phyloP scores from a whole-genome alignment of 2,113 vertebrate species.

The Ceuthmochares aereus region DNA sequence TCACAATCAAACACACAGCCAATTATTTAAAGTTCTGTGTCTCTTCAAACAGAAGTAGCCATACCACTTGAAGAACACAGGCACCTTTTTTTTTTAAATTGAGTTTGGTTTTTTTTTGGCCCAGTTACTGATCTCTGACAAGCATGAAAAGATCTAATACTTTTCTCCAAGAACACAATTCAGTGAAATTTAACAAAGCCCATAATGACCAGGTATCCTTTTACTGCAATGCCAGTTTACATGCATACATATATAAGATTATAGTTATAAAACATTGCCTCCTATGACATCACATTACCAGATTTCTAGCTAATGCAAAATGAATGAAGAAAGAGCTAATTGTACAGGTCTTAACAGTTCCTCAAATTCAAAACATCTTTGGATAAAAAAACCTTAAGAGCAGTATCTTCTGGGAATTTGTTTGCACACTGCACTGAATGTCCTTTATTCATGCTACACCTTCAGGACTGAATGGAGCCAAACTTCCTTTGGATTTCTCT shows the following conservation, averaged over 20 bases:
- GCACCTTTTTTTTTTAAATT: background rate
- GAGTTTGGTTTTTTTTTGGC: background rate
- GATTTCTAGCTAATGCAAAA: background rate
- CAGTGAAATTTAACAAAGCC: background rate
- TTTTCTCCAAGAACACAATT: background rate
- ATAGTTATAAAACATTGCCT: background rate
- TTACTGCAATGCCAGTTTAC: background rate
- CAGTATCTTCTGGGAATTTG: background rate
- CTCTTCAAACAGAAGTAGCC: background rate
- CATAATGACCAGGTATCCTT: background rate
- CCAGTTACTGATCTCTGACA: background rate
- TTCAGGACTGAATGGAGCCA: background rate
- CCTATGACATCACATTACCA: background rate
- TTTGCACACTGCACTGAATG: background rate
- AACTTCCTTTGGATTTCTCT: background rate
- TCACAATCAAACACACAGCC: background rate
- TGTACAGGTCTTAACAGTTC: no score
- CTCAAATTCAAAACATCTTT: no score
- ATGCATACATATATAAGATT: background rate
- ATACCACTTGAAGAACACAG: background rate
- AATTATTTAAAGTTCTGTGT: background rate
- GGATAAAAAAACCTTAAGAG: no score
- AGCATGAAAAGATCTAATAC: background rate
- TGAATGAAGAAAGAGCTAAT: background rate
- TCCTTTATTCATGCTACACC: background rate